phyloP scores from a whole-genome alignment of 2,113 vertebrate genomes.

The Albula glossodonta region DNA sequence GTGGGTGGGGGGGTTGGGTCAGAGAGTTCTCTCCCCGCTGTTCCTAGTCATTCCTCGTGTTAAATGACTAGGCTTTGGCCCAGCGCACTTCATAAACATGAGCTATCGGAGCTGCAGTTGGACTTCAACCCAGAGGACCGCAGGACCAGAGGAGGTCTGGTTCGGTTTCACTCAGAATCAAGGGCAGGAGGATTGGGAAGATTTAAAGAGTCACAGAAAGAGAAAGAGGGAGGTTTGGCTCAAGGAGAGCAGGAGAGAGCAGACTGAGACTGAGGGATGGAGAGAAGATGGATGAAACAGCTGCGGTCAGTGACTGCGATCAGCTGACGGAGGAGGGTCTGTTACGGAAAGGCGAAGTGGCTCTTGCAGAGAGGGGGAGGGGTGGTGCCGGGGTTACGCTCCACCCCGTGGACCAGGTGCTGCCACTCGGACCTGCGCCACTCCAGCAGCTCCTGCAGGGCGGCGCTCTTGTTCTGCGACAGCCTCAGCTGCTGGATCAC shows the following conservation, averaged over 20 bases:
- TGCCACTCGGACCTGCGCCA: conserved; percentile 84
- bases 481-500: conserved; percentile 80
- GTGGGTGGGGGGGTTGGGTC: no score
- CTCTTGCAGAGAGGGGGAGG: conserved; percentile 75
- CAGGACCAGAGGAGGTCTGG: no score
- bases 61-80: no score
- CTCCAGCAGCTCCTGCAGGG: conserved; percentile 82
- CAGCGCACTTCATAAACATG: no score
- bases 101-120: no score
- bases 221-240: conserved; percentile 5
- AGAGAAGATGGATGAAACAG: conserved; percentile 23
- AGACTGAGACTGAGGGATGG: neutral
- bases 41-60: no score
- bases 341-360: conserved; percentile 60
- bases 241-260: neutral
- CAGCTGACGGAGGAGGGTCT: neutral
- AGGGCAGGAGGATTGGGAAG: no score
- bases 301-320: neutral
- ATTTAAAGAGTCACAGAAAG: neutral
- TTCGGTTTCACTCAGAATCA: no score
- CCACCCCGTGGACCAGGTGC: conserved; percentile 71
- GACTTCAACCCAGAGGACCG: no score
- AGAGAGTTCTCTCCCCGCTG: no score
- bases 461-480: conserved; percentile 75
- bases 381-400: conserved; percentile 64